Conservation (phyloP, 1,140 invertebrate genomes). For the Habropoda laboriosa region DNA sequence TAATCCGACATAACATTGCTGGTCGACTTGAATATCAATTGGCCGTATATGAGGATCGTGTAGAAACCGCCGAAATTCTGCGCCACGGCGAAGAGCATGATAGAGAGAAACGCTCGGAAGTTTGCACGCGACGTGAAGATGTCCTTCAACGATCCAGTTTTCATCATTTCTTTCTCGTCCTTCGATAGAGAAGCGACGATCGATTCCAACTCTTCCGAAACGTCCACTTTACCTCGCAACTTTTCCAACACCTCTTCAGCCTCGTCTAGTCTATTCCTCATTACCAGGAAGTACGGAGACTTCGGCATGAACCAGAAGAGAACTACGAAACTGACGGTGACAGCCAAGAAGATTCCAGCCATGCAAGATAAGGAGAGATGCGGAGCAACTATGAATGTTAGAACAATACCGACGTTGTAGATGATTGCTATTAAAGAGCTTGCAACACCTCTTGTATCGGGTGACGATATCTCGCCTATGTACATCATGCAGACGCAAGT, state of each 20-base stretch:
- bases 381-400: slow-evolving; percentile 77
- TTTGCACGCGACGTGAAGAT: slow-evolving; percentile 83
- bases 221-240: slow-evolving; percentile 56
- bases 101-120: slow-evolving; percentile 85
- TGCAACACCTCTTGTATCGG: slow-evolving; percentile 84
- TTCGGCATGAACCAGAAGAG: slow-evolving; percentile 80
- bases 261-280: slow-evolving; percentile 42
- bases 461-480: slow-evolving; percentile 85
- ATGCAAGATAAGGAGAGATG: slow-evolving; percentile 49
- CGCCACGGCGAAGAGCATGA: slow-evolving; percentile 85
- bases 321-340: slow-evolving; percentile 74
- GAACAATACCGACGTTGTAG: slow-evolving; percentile 80
- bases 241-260: slow-evolving; percentile 61
- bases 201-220: slow-evolving; percentile 71
- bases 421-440: slow-evolving; percentile 84
- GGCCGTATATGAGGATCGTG: slow-evolving; percentile 87
- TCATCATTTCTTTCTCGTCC: slow-evolving; percentile 69
- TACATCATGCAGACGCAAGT: slow-evolving; percentile 85
- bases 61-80: slow-evolving; percentile 89
- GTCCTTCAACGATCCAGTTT: slow-evolving; percentile 76
- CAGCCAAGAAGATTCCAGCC: slow-evolving; percentile 65
- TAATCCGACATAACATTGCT: slow-evolving; percentile 80
- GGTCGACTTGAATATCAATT: slow-evolving; percentile 86
- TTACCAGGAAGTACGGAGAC: slow-evolving; percentile 76
- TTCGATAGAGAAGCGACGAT: slow-evolving; percentile 80